Evolutionary conservation across 2,888 invertebrate genomes (phyloP), one percentile per base, ranked within the genome.

Genomic region (Ophion slaviceki): DNA sequence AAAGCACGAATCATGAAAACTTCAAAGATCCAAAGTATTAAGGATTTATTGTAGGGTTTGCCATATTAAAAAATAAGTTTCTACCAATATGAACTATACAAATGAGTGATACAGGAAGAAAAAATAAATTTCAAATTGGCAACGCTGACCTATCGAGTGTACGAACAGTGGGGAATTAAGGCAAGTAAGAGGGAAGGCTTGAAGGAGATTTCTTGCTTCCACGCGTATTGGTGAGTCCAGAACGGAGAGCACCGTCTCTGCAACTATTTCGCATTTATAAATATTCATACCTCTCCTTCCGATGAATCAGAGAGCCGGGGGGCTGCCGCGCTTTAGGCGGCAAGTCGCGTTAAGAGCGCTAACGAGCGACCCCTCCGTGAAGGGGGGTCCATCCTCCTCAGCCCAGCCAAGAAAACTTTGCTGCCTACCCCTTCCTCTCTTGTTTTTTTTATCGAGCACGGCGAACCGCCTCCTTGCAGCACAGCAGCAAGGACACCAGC

Each of bases 311-410:
- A 89, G 88, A 90, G 88, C 90, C 87, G 87, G 88, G 88, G 88
- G 89, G 89, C 90, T 66, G 53, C 90, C 89, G 90, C 92, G 91
- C 92, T 92, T 90, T 92, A 90, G 92, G 93, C 92, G 92, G 93
- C 93, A 92, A 93, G 92, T 93, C 92, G 92, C 92, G 92, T 92
- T 93, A 93, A 93, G 93, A 93, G 92, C 93, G 93, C 92, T 93
- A 93, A 93, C 93, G 93, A 93, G 93, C 93, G 92, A 92, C 90
- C 92, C 92, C 90, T 91, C 86, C 87, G 82, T 82, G 71, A 87
- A 79, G 82, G 76, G 87, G 87, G 76, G 66, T 74, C 80, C 77
- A 70, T 76, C 78, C 67, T 81, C 74, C 68, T 20, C 64, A 66
- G 61, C 20, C 68, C 62, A 71, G 67, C 76, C 40, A 61, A 64